phyloP scores from a whole-genome alignment of 2,888 invertebrate species.

The Cantharis nigra region DNA sequence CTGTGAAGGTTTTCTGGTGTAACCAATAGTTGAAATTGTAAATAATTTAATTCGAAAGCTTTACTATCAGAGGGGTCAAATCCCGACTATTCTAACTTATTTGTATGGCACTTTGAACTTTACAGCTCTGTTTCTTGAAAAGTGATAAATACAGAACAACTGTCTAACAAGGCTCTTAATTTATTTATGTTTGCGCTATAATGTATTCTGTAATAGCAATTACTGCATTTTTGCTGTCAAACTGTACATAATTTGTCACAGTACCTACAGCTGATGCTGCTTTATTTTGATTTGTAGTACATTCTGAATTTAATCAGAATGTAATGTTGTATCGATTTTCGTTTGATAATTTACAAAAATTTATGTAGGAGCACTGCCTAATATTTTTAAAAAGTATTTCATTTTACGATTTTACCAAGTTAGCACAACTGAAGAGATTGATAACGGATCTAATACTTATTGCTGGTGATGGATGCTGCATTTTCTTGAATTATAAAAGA shows the following conservation, averaged over 20 bases:
- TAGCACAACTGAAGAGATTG: not conserved
- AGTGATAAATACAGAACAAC: not conserved
- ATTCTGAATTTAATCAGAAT: not conserved
- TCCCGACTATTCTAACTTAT: not conserved
- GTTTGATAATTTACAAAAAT: not conserved
- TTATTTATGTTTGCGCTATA: not conserved
- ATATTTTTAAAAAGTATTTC: not conserved
- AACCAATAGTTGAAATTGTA: not conserved
- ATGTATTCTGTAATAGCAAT: not conserved
- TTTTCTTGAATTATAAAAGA: not conserved
- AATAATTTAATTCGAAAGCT: not conserved
- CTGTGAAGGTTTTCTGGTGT: not conserved
- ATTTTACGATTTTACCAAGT: not conserved
- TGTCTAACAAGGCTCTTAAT: not conserved
- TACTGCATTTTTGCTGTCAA: not conserved
- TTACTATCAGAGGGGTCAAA: not conserved
- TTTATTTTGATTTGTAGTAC: not conserved
- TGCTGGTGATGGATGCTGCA: not conserved
- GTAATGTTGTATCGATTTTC: not conserved
- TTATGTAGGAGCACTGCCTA: not conserved
- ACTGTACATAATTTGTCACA: not conserved
- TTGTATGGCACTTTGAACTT: not conserved
- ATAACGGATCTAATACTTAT: not conserved
- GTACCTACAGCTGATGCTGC: not conserved
- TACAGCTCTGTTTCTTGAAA: not conserved